Percentiles rank a stretch among this genome's conserved stretches.
phyloP scores from a whole-genome alignment of 2,888 invertebrate genomes.

The Aspidiotus destructor region DNA sequence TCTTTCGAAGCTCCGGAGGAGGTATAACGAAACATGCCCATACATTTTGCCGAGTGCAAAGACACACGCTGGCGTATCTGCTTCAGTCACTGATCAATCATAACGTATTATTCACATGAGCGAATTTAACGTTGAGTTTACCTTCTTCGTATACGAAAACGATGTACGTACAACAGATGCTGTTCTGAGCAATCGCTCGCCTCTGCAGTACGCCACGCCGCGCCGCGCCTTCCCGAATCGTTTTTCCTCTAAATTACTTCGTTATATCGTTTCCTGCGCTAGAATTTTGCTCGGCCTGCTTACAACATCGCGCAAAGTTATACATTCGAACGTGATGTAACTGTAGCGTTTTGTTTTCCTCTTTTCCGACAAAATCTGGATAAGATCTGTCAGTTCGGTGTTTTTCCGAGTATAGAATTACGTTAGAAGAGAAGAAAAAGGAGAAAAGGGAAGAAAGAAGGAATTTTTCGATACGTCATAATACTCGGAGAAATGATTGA shows the following conservation, averaged over 20 bases:
- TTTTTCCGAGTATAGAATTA: background rate
- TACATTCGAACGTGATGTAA: too few relatives aligned
- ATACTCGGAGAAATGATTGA: background rate
- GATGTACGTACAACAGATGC: slow-evolving; percentile 8
- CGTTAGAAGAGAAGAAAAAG: background rate
- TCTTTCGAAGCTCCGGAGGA: slow-evolving; percentile 8
- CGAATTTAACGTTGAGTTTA: slow-evolving; percentile 28
- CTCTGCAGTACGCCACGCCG: background rate
- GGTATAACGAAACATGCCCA: background rate
- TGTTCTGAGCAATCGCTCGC: slow-evolving; percentile 1
- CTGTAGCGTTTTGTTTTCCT: background rate
- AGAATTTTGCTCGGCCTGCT: background rate
- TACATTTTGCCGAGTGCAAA: slow-evolving; percentile 1
- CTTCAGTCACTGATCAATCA: slow-evolving; percentile 32
- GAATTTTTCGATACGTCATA: slow-evolving; percentile 1
- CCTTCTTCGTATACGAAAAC: background rate
- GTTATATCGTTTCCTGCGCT: slow-evolving; percentile 3
- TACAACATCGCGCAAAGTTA: too few relatives aligned
- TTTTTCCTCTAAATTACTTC: slow-evolving; percentile 14
- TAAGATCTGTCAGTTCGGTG: background rate
- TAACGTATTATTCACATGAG: slow-evolving; percentile 29
- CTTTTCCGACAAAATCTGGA: background rate
- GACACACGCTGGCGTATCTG: slow-evolving; percentile 28
- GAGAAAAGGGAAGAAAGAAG: background rate
- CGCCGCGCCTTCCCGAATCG: slow-evolving; percentile 7